Base-by-base conservation (phyloP, 2,797 vertebrate species). In the Sebastes iracundus region DNA sequence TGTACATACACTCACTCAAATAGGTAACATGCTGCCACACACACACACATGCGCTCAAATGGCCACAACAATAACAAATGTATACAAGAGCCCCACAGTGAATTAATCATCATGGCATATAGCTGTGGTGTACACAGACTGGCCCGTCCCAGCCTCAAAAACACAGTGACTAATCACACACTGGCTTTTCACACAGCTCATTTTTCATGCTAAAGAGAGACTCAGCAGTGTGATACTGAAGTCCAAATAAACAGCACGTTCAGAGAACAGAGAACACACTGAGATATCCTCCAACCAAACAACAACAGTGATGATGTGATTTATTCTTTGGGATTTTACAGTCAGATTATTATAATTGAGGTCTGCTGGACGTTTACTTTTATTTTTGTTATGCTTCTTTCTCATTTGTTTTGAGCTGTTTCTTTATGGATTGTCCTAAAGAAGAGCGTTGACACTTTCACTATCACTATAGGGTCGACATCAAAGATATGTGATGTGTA, bases 91-190 rank as follows among this genome's bases (percentile, higher is more conserved):
- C 60, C 74, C 33, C 63, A 64, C 18, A 52, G 81, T 56, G 77
- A 75, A 94, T 91, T 83, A 85, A 93, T 93, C 91, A 93, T 87
- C 33, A 61, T 77, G 83, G 82, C 84, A 79, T 78, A 75, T 78
- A 85, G 85, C 73, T 87, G 72, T 76, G 76, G 53, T 84, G 64
- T 33, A 87, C 65, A 82, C 56, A 84, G 81, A 65, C 81, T 56
- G 61, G 20, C 75, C 86, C 69, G 79, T 80, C 77, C 71, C 71
- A 85, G 80, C 65, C 71, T 90, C 71, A 72, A 79, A 87, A 82
- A 88, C 79, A 81, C 25, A 69, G 76, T 87, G 85, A 91, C 87
- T 92, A 90, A 91, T 93, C 85, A 84, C 79, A 77, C 12, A 13
- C 72, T 53, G 71, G 72, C 75, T 86, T 72, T 85, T 79, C 72